phyloP scores from a whole-genome alignment of 2,888 invertebrate genomes.

The Chrysolina americana region DNA sequence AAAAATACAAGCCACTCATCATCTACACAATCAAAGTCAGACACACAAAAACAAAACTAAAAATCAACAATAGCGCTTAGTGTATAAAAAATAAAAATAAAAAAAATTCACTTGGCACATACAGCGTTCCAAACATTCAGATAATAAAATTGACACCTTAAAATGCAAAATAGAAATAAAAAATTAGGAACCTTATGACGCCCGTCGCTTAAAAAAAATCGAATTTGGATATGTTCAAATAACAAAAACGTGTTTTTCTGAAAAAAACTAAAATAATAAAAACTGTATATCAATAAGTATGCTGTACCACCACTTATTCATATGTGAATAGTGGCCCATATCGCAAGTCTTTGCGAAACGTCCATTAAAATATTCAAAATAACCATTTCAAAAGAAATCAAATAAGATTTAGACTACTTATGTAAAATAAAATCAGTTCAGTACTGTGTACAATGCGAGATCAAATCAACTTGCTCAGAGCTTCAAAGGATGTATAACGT shows the following conservation, averaged over 20 bases:
- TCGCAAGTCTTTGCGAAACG: slow-evolving; percentile 46
- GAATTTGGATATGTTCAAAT: slow-evolving; percentile 50
- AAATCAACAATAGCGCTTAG: slow-evolving; percentile 52
- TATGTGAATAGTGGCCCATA: slow-evolving; percentile 15
- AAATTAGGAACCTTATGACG: slow-evolving; percentile 60
- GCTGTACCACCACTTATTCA: slow-evolving; percentile 43
- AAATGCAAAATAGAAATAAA: slow-evolving; percentile 46
- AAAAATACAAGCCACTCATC: slow-evolving; percentile 41
- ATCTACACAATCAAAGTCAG: slow-evolving; percentile 34
- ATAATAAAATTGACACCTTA: slow-evolving; percentile 53
- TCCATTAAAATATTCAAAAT: slow-evolving; percentile 47
- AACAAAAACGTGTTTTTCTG: slow-evolving; percentile 45
- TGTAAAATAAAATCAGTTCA: slow-evolving; percentile 67
- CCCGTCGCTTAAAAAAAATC: slow-evolving; percentile 62
- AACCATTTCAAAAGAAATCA: slow-evolving; percentile 45
- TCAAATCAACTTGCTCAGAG: slow-evolving; percentile 69
- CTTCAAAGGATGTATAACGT: slow-evolving; percentile 92
- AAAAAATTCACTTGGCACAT: slow-evolving; percentile 57
- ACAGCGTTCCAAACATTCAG: slow-evolving; percentile 55
- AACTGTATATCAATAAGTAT: slow-evolving; percentile 47
- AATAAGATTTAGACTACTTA: slow-evolving; percentile 53
- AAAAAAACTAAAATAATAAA: slow-evolving; percentile 43
- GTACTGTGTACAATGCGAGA: slow-evolving; percentile 68
- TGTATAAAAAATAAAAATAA: slow-evolving; percentile 42
- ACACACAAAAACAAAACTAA: slow-evolving; percentile 55